These are phyloP conservation scores for Bradypodion pumilum DNA, from an alignment of 2,797 vertebrate genomes.

Conservation along the genomic window DNA sequence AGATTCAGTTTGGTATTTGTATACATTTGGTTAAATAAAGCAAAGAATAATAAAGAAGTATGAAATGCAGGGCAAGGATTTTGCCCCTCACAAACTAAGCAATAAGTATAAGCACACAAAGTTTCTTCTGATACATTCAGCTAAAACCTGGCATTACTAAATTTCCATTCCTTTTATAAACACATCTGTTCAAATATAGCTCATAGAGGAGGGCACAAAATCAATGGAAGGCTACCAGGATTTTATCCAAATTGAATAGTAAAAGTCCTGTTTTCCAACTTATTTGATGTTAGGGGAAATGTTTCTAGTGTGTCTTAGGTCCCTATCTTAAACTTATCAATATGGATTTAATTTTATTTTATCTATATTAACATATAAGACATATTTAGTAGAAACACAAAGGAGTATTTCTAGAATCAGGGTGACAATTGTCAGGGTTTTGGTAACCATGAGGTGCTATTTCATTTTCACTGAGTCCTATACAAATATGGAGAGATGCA, in stretches of 20 bases:
- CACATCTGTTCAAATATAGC: slow-evolving; percentile 17
- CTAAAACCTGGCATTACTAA: neutral
- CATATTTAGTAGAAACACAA: neutral
- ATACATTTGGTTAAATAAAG: neutral
- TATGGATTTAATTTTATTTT: neutral
- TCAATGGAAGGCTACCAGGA: neutral
- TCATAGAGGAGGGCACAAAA: neutral
- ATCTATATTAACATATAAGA: neutral
- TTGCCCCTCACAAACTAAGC: slow-evolving; percentile 10
- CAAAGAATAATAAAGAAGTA: neutral
- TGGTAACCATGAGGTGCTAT: neutral
- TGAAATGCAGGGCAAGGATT: neutral
- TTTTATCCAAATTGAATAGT: neutral
- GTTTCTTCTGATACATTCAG: slow-evolving; percentile 6
- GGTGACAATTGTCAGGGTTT: neutral
- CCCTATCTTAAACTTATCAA: neutral
- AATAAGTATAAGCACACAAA: neutral
- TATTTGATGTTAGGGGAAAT: neutral
- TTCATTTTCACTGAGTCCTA: neutral
- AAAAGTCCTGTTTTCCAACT: neutral
- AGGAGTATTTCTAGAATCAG: neutral
- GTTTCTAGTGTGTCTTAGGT: neutral
- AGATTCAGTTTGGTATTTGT: neutral
- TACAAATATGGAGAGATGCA: neutral
- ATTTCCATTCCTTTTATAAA: slow-evolving; percentile 8